Evolutionary conservation across 2,888 invertebrate species (phyloP).

Genomic region (Acrocyrtus sp.): DNA sequence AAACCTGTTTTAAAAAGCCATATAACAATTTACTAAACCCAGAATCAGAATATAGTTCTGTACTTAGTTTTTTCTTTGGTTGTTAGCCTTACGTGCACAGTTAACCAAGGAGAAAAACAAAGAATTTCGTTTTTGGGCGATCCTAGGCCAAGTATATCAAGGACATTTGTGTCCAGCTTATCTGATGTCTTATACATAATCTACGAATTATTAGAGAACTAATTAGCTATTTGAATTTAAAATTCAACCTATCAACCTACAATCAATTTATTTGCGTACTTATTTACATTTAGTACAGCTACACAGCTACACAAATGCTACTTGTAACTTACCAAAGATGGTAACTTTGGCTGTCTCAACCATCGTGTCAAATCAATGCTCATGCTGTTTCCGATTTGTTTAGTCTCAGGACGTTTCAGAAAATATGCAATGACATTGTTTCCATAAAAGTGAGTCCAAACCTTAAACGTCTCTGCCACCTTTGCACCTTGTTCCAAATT

Average conservation of each 20-base stretch:
- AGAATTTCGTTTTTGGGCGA: conserved; percentile 54
- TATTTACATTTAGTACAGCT: neutral
- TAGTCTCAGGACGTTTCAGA: conserved; percentile 56
- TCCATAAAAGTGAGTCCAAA: conserved; percentile 62
- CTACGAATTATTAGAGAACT: too few species aligned
- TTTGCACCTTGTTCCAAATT: conserved; percentile 55
- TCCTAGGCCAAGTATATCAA: conserved; percentile 57
- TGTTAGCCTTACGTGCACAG: conserved; percentile 54
- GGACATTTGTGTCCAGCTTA: conserved; percentile 48
- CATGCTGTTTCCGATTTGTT: conserved; percentile 59
- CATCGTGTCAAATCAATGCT: conserved; percentile 60
- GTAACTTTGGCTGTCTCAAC: conserved; percentile 58
- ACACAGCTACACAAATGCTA: too few species aligned
- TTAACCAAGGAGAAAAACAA: conserved; percentile 62
- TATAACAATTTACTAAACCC: too few species aligned
- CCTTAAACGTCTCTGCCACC: conserved; percentile 56
- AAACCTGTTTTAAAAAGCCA: too few species aligned
- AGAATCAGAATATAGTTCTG: too few species aligned
- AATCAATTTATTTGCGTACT: neutral
- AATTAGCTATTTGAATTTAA: neutral
- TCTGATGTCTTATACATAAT: conserved; percentile 59
- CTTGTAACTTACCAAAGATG: conserved; percentile 58
- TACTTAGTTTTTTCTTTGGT: too few species aligned
- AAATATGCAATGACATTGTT: conserved; percentile 60
- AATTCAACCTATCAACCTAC: neutral